Conservation (phyloP, 2,797 vertebrate species). For the Dryobates pubescens region DNA sequence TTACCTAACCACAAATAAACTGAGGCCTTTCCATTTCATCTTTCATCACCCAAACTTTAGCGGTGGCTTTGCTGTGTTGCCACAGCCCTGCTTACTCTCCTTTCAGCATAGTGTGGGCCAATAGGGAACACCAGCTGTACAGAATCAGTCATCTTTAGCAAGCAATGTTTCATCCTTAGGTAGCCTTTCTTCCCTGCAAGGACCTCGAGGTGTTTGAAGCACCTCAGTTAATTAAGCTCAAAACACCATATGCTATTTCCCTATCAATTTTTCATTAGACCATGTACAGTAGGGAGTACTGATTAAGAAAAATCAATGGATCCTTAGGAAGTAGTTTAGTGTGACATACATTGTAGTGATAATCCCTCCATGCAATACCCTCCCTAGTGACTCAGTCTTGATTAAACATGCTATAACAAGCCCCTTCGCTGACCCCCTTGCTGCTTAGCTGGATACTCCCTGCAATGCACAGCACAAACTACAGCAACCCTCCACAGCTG, state of each 20-base stretch:
- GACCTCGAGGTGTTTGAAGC: not conserved
- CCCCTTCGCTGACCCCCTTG: not conserved
- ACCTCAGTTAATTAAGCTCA: constrained; percentile 36
- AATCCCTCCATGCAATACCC: not conserved
- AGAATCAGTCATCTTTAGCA: not conserved
- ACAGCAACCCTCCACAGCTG: not conserved
- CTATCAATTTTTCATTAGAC: constrained; percentile 62
- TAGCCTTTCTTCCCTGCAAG: not conserved
- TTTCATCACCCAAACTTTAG: not conserved
- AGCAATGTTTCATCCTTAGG: not conserved
- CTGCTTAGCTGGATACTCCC: not conserved
- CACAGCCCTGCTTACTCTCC: not conserved
- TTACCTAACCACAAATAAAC: not conserved
- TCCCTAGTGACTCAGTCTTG: not conserved
- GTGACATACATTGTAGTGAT: constrained; percentile 11
- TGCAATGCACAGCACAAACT: not conserved
- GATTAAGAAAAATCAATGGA: constrained; percentile 48
- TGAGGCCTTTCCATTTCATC: not conserved
- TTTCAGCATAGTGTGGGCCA: not conserved
- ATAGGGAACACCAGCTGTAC: not conserved
- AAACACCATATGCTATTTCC: not conserved
- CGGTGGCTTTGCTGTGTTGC: not conserved
- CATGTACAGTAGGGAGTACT: constrained; percentile 12
- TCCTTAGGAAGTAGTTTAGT: constrained; percentile 31
- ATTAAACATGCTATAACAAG: not conserved